Evolutionary conservation across 2,888 invertebrate genomes (phyloP).

Genomic region (Tenthredo mesomela): DNA sequence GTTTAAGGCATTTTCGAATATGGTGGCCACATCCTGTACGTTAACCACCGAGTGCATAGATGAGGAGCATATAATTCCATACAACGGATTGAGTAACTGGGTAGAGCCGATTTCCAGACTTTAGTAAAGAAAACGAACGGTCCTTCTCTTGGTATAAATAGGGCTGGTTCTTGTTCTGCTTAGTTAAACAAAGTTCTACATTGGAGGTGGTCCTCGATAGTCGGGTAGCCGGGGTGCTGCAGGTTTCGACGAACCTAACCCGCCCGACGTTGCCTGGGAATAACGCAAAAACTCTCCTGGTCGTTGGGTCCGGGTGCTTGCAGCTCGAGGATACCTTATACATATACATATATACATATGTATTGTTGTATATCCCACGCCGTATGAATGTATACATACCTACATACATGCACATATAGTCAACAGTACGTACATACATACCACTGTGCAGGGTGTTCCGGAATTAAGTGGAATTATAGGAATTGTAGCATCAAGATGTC

Average conservation of each 20-base stretch:
- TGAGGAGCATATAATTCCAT: background rate
- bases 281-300: conserved; percentile 48
- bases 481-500: background rate
- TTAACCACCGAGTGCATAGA: background rate
- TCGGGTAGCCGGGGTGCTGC: conserved; percentile 33
- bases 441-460: background rate
- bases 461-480: background rate
- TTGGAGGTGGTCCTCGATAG: conserved; percentile 36
- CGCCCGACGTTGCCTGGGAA: conserved; percentile 44
- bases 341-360: background rate
- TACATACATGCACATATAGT: background rate
- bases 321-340: conserved; percentile 27
- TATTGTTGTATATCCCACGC: background rate
- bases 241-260: conserved; percentile 47
- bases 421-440: background rate
- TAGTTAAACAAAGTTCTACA: conserved; percentile 76
- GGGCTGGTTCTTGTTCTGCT: conserved; percentile 75
- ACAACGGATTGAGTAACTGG: background rate
- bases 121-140: conserved; percentile 20
- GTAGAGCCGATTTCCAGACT: conserved; percentile 30
- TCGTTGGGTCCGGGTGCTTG: conserved; percentile 39
- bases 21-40: background rate
- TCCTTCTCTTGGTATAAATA: conserved; percentile 71
- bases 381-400: background rate
- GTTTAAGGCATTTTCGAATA: background rate